phyloP scores from a whole-genome alignment of 2,113 vertebrate genomes.

The Semicossyphus pulcher region DNA sequence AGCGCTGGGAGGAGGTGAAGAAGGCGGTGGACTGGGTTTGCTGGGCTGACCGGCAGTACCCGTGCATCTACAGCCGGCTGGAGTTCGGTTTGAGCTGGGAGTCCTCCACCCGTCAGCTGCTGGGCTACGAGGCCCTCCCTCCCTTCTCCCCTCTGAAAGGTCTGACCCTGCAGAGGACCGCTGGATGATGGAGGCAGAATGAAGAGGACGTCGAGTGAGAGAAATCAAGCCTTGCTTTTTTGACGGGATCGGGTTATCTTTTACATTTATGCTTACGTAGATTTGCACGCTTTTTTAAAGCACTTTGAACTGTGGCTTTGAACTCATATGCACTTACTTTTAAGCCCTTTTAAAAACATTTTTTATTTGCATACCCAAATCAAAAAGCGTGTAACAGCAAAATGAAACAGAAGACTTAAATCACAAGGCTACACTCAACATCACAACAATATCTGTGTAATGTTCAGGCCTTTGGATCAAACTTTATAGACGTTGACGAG shows the following conservation, averaged over 20 bases:
- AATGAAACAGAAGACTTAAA: no score
- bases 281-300: not conserved
- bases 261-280: no score
- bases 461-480: no score
- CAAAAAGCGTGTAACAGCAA: no score
- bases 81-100: conserved; percentile 88
- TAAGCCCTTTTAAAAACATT: no score
- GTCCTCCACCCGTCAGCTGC: conserved; percentile 84
- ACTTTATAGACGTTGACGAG: not conserved
- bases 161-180: conserved; percentile 38
- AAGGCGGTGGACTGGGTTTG: conserved; percentile 83
- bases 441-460: no score
- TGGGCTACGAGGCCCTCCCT: conserved; percentile 69
- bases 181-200: no score
- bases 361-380: no score
- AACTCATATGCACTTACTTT: no score
- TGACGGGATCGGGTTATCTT: not conserved
- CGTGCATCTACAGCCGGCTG: conserved; percentile 85
- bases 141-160: conserved; percentile 62
- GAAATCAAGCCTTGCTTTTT: not conserved
- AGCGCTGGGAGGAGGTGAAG: conserved; percentile 77
- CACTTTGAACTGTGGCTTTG: not conserved
- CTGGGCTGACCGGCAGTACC: conserved; percentile 85
- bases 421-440: no score
- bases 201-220: not conserved